These are phyloP conservation scores for Montifringilla adamsi DNA, from an alignment of 2,113 vertebrate species.

Conservation along the genomic window DNA sequence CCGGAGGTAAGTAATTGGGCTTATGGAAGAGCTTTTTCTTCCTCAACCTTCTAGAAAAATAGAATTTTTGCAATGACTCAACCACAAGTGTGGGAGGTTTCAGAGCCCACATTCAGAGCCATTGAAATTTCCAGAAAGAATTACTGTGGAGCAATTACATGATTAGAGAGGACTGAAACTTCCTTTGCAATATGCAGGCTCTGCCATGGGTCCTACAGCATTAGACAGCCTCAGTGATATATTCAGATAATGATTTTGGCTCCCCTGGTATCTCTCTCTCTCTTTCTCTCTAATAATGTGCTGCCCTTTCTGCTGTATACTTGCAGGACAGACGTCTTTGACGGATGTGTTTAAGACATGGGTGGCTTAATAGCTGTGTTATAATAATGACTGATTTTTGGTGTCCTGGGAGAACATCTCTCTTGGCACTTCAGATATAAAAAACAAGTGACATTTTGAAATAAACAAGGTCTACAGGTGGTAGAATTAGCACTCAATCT, in stretches of 20 bases:
- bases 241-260: conserved; percentile 28
- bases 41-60: not conserved
- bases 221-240: not conserved
- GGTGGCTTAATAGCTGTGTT: conserved; percentile 20
- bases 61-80: not conserved
- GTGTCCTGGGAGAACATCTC: conserved; percentile 19
- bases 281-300: not conserved
- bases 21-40: not conserved
- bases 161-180: not conserved
- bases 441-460: conserved; percentile 58
- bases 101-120: not conserved
- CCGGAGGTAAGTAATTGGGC: not conserved
- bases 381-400: conserved; percentile 38
- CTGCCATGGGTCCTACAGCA: not conserved
- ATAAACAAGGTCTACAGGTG: conserved; percentile 59
- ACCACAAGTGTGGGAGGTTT: not conserved
- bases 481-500: conserved; percentile 59
- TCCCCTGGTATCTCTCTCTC: conserved; percentile 6
- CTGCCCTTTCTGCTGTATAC: conserved; percentile 9
- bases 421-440: conserved; percentile 15
- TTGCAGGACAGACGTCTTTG: conserved; percentile 37
- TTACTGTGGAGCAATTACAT: not conserved
- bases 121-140: not conserved
- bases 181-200: not conserved
- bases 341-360: conserved; percentile 35